Base-by-base conservation (phyloP, 2,888 invertebrate genomes). In the Pseudoips prasinana region DNA sequence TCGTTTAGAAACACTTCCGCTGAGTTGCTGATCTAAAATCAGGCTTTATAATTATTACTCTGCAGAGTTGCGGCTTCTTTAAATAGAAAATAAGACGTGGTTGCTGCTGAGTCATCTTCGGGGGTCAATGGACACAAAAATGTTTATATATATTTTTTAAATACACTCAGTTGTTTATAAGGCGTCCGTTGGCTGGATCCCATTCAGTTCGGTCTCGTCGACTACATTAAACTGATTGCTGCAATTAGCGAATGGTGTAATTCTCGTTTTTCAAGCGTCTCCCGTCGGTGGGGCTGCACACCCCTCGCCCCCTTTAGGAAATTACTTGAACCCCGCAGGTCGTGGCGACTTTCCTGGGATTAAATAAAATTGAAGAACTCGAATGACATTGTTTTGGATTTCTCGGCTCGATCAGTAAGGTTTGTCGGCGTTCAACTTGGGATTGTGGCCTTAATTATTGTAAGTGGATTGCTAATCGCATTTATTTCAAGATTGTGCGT, bases 181-280 rank as follows among this genome's bases (percentile, higher is more conserved):
- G 69, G 51, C 66, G 63, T 64, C 70, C 72, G 72, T 71, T 69
- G 68, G 73, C 68, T 58, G 65, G 65, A 62, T 72, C 67, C 62
- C 60, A 72, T 72, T 73, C 69, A 73, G 73, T 75, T 73, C 64
- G 69, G 77, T 73, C 75, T 76, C 73, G 81, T 73, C 80, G 83
- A 84, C 83, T 85, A 86, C 86, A 87, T 87, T 85, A 85, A 79
- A 85, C 78, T 85, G 85, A 87, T 87, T 86, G 84, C 85, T 73
- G 83, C 81, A 87, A 87, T 87, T 87, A 87, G 84, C 71, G 85
- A 79, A 82, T 84, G 85, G 81, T 82, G 84, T 83, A 83, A 82
- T 84, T 81, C 83, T 79, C 85, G 81, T 84, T 84, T 82, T 82
- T 84, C 82, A 82, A 73, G 70, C 73, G 54, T 64, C 73, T 55